phyloP scores from a whole-genome alignment of 2,888 invertebrate genomes.

The Acanthoscelides obtectus region DNA sequence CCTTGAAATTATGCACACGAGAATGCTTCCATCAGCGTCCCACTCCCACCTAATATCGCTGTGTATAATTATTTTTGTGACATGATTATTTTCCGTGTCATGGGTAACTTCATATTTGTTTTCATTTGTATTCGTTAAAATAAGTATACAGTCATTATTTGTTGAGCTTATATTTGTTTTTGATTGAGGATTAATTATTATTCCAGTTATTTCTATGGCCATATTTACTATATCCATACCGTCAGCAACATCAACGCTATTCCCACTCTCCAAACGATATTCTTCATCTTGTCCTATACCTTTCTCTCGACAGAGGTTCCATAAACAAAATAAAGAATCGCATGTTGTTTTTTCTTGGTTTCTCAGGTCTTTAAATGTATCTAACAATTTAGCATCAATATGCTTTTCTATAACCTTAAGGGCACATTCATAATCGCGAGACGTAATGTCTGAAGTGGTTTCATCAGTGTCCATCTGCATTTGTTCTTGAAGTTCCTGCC shows the following conservation, averaged over 20 bases:
- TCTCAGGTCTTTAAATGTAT: too few relatives aligned
- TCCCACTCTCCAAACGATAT: not conserved
- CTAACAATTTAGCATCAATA: too few relatives aligned
- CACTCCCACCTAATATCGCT: not conserved
- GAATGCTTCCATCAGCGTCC: too few relatives aligned
- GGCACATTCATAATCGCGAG: not conserved
- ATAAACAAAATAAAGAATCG: not conserved
- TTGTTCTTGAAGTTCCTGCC: not conserved
- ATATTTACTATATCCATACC: not conserved
- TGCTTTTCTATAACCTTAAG: not conserved
- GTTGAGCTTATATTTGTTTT: not conserved
- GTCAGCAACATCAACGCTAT: not conserved
- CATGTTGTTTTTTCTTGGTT: not conserved
- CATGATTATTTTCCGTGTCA: not conserved
- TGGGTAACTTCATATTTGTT: not conserved
- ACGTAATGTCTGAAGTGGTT: not conserved
- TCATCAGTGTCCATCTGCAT: not conserved
- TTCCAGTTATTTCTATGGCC: not conserved
- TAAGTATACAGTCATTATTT: not conserved
- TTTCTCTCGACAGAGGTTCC: too few relatives aligned
- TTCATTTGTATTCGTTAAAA: not conserved
- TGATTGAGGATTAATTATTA: not conserved
- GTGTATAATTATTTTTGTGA: not conserved
- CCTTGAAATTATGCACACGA: too few relatives aligned
- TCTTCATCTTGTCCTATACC: too few relatives aligned